Percentiles rank a stretch among this genome's conserved stretches.
Conservation (phyloP, 2,113 vertebrate genomes). For the Mesocricetus auratus region DNA sequence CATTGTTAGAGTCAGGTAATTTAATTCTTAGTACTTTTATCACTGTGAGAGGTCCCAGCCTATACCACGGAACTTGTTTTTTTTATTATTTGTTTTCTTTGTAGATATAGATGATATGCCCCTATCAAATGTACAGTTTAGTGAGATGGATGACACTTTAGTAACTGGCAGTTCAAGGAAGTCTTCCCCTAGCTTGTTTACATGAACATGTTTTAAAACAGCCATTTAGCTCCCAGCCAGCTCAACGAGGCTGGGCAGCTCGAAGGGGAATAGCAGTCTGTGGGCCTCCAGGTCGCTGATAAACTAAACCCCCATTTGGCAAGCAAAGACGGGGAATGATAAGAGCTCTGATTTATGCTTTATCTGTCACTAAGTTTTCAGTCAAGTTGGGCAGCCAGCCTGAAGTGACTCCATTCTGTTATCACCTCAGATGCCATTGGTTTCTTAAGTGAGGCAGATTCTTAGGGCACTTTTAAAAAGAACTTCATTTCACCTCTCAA, state of each 20-base stretch:
- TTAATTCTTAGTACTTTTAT: constrained; percentile 56
- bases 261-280: constrained; percentile 83
- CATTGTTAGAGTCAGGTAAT: background rate
- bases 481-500: constrained; percentile 79
- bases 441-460: constrained; percentile 86
- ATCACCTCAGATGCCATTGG: constrained; percentile 86
- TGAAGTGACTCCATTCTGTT: constrained; percentile 86
- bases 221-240: constrained; percentile 87
- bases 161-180: constrained; percentile 89
- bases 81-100: constrained; percentile 89
- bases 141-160: constrained; percentile 88
- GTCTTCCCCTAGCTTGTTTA: constrained; percentile 86
- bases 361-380: constrained; percentile 90
- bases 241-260: constrained; percentile 77
- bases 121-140: constrained; percentile 86
- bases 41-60: constrained; percentile 44
- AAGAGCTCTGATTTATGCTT: constrained; percentile 91
- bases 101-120: constrained; percentile 73
- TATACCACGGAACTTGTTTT: constrained; percentile 63
- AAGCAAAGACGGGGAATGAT: constrained; percentile 88
- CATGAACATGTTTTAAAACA: constrained; percentile 88
- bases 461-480: constrained; percentile 78
- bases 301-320: constrained; percentile 89
- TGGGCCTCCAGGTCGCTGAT: constrained; percentile 85
- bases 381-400: constrained; percentile 87